Evolutionary conservation across 2,888 invertebrate species (phyloP), one percentile per base, ranked within the genome.

Genomic region (Mythimna albipuncta): DNA sequence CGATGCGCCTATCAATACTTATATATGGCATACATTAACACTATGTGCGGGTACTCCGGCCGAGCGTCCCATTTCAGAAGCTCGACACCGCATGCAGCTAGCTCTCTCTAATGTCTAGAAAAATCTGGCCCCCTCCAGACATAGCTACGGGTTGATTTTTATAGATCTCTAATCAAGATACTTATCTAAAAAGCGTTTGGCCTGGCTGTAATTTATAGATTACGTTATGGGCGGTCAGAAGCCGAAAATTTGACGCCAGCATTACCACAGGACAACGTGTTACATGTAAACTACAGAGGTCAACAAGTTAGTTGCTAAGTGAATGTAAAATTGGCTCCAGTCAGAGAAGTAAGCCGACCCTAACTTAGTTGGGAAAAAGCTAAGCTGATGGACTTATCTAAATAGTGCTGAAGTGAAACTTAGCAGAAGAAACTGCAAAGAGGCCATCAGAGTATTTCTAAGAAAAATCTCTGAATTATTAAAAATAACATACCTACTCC

Each of bases 1-100:
- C 88, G 87, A 90, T 89, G 89, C 89, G 82, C 85, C 87, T 90
- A 90, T 90, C 90, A 92, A 93, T 94, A 94, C 94, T 93, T 94
- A 93, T 95, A 94, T 96, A 95, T 93, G 91, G 85, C 88, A 90
- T 85, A 89, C 89, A 90, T 88, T 86, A 81, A 74, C 77, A 85
- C 89, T 90, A 75, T 84, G 81, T 89, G 85, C 85, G 75, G 81
- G 82, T 74, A 87, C 89, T 87, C 88, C 85, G 88, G 66, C 70
- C 57, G 69, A 67, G 71, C 69, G 69, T 76, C 81, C 82, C 75
- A 72, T 79, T 81, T 79, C 71, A 72, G 59, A 73, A 83, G 65
- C 65, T 44, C 41, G 61, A 35, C 57, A 50, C 65, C 47, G 72
- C 64, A 75, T 77, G 67, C 55, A 68, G 67, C 72, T 75, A 41